Evolutionary conservation across 2,113 vertebrate species (phyloP).

Genomic region (Nerophis lumbriciformis): DNA sequence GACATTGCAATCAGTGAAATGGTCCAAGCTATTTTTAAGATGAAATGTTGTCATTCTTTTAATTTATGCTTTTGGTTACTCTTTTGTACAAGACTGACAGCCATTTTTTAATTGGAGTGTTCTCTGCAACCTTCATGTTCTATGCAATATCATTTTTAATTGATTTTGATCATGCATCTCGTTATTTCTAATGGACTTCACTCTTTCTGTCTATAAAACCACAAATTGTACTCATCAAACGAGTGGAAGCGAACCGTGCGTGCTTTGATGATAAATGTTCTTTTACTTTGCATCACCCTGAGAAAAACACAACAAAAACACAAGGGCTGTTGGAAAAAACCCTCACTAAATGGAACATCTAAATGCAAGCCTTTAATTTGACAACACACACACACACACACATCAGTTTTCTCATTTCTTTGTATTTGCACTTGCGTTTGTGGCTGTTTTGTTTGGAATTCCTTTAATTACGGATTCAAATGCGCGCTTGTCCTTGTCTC

Average conservation of each 20-base stretch:
- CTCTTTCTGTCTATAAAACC: neutral
- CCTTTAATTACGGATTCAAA: constrained; percentile 15
- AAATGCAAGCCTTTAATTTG: neutral
- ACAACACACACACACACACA: neutral
- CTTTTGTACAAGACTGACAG: neutral
- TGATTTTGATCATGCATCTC: constrained; percentile 1
- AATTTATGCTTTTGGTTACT: neutral
- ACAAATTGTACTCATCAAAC: neutral
- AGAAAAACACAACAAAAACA: neutral
- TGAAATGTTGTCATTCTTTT: neutral
- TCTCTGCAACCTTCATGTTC: constrained; percentile 1
- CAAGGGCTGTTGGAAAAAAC: neutral
- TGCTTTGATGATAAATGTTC: neutral
- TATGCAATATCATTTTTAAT: constrained; percentile 1
- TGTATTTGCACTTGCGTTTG: neutral
- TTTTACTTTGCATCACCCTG: neutral
- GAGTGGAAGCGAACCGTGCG: neutral
- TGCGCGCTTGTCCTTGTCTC: constrained; percentile 6
- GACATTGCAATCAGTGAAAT: neutral
- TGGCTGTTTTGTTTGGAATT: constrained; percentile 7
- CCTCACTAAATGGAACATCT: neutral
- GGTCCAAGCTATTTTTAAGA: neutral
- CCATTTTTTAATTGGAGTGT: neutral
- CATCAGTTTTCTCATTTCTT: neutral
- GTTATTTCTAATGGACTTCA: neutral